Evolutionary conservation across 2,888 invertebrate species (phyloP).

Genomic region (Nomada ruficornis): DNA sequence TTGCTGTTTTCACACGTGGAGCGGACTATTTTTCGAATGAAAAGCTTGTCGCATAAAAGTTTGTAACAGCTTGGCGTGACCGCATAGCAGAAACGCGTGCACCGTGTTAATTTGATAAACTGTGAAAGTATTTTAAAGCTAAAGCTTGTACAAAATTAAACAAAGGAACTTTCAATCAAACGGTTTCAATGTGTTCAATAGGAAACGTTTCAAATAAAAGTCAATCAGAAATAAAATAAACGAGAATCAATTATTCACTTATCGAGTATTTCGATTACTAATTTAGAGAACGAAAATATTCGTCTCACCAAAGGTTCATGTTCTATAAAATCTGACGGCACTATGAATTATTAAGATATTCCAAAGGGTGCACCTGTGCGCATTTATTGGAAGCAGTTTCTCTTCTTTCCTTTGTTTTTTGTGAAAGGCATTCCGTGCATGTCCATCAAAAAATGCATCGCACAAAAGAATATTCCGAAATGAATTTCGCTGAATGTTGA

Average conservation of each 20-base stretch:
- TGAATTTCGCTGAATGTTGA: too few species aligned
- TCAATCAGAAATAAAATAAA: too few species aligned
- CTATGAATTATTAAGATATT: background rate
- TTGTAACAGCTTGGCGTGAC: constrained; percentile 10
- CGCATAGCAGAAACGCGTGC: constrained; percentile 15
- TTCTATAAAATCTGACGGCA: background rate
- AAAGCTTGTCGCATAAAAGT: constrained; percentile 19
- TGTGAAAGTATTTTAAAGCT: constrained; percentile 22
- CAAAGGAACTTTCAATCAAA: background rate
- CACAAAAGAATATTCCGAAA: too few species aligned
- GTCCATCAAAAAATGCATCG: too few species aligned
- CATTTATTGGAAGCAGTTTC: too few species aligned
- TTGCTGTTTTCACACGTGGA: background rate
- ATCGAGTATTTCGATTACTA: background rate
- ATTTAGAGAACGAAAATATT: background rate
- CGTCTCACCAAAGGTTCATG: background rate
- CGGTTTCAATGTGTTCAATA: background rate
- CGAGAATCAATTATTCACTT: background rate
- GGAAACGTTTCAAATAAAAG: background rate
- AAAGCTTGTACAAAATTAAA: constrained; percentile 16
- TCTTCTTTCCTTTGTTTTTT: too few species aligned
- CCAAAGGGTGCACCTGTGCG: too few species aligned
- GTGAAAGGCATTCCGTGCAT: too few species aligned
- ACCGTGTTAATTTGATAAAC: constrained; percentile 9
- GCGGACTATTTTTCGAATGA: constrained; percentile 10